phyloP scores from a whole-genome alignment of 2,888 invertebrate genomes.

The Hirtodrosophila duncani region DNA sequence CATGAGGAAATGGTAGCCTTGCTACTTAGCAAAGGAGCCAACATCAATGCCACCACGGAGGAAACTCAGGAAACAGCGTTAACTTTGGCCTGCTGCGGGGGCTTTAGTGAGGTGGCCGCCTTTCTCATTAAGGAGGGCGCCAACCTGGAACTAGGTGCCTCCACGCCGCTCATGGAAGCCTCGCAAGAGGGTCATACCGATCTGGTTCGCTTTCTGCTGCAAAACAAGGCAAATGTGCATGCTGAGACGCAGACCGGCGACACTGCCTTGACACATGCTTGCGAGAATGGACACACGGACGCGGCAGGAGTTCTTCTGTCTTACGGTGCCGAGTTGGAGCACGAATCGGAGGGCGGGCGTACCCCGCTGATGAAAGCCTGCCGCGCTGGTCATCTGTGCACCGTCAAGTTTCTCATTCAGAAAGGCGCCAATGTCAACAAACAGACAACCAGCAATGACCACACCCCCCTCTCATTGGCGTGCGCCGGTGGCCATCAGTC shows the following conservation, averaged over 20 bases:
- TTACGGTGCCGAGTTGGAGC: slow-evolving; percentile 94
- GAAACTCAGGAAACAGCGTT: slow-evolving; percentile 98
- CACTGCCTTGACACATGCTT: slow-evolving; percentile 97
- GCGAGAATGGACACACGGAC: slow-evolving; percentile 99
- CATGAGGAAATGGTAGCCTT: slow-evolving; percentile 99
- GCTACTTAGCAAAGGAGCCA: slow-evolving; percentile 93
- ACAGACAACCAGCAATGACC: slow-evolving; percentile 96
- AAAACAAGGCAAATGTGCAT: slow-evolving; percentile 92
- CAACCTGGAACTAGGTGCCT: slow-evolving; percentile 95
- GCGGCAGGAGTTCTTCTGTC: slow-evolving; percentile 95
- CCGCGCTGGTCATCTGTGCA: slow-evolving; percentile 96
- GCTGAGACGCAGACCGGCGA: slow-evolving; percentile 97
- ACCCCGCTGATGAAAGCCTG: slow-evolving; percentile 99
- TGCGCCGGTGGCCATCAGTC: slow-evolving; percentile 97
- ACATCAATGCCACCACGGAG: slow-evolving; percentile 98
- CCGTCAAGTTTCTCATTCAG: slow-evolving; percentile 95
- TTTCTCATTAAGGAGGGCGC: slow-evolving; percentile 97
- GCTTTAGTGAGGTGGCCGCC: slow-evolving; percentile 96
- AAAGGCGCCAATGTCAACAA: slow-evolving; percentile 92
- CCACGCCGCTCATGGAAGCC: slow-evolving; percentile 99
- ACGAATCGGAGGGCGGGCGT: slow-evolving; percentile 97
- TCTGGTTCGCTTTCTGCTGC: slow-evolving; percentile 89
- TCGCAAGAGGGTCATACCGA: slow-evolving; percentile 98
- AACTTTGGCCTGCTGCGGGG: slow-evolving; percentile 95
- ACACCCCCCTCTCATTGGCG: slow-evolving; percentile 96